Evolutionary conservation across 2,888 invertebrate species (phyloP).

Genomic region (Laothoe populi): DNA sequence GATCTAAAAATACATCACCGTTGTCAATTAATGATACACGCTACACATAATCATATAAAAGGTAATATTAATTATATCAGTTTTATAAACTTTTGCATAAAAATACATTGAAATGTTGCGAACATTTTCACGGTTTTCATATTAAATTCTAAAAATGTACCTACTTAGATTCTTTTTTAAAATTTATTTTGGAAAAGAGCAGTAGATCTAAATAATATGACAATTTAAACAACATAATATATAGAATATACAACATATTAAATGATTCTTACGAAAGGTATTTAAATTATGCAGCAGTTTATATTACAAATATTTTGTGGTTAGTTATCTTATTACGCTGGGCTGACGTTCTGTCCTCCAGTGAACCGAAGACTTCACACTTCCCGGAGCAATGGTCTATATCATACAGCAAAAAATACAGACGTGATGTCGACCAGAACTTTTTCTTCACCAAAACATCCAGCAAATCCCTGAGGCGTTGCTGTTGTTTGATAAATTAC

Average conservation of each 20-base stretch:
- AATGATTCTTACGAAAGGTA: slow-evolving; percentile 24
- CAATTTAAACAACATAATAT: too few relatives aligned
- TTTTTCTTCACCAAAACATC: slow-evolving; percentile 21
- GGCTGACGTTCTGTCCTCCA: slow-evolving; percentile 26
- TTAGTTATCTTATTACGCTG: slow-evolving; percentile 25
- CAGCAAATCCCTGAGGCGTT: slow-evolving; percentile 30
- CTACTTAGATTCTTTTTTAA: too few relatives aligned
- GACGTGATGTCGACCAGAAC: slow-evolving; percentile 22
- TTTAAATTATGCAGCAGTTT: slow-evolving; percentile 1
- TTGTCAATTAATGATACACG: slow-evolving; percentile 3
- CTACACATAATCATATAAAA: not conserved
- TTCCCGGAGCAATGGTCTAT: slow-evolving; percentile 42
- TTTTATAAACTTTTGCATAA: too few relatives aligned
- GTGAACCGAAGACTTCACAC: slow-evolving; percentile 30
- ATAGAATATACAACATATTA: not conserved
- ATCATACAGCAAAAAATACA: slow-evolving; percentile 22
- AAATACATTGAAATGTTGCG: too few relatives aligned
- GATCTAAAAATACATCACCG: slow-evolving; percentile 13
- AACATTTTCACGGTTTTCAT: too few relatives aligned
- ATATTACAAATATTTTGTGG: slow-evolving; percentile 13
- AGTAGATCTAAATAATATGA: too few relatives aligned
- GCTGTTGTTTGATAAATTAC: slow-evolving; percentile 24
- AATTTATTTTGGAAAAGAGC: too few relatives aligned
- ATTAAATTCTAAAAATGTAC: too few relatives aligned
- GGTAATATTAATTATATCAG: slow-evolving; percentile 1